Percentiles rank a stretch among this genome's conserved stretches.
These are phyloP conservation scores for Lagorchestes hirsutus DNA, from an alignment of 2,797 vertebrate species.

Conservation along the genomic window DNA sequence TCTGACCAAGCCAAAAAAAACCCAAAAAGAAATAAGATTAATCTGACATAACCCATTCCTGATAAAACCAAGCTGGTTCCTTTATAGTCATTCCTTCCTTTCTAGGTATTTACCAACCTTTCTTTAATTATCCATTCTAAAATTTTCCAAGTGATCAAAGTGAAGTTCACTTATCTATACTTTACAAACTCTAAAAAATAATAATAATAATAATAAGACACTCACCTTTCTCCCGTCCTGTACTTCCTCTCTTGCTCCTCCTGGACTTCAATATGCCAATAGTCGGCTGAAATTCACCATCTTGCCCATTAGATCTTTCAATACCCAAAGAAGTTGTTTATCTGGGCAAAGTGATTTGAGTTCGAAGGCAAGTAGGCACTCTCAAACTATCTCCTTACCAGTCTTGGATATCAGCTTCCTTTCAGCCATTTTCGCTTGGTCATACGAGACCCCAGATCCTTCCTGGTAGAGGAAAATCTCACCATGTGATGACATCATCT, in stretches of 20 bases:
- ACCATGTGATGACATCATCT: neutral
- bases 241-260: neutral
- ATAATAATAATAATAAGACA: neutral
- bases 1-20: neutral
- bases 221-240: neutral
- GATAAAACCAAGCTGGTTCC: neutral
- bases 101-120: neutral
- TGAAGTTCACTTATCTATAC: neutral
- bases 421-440: neutral
- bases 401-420: neutral
- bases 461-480: neutral
- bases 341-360: neutral
- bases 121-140: neutral
- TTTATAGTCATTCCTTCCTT: neutral
- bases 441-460: neutral
- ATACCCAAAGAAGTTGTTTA: neutral
- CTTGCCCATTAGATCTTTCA: neutral
- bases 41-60: neutral
- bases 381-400: neutral
- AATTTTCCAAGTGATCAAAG: neutral
- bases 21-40: neutral
- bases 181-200: neutral
- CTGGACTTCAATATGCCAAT: neutral
- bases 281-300: neutral
- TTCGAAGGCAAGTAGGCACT: neutral